Evolutionary conservation across 1,140 invertebrate species (phyloP), one percentile per base, ranked within the genome.

Genomic region (Solenopsis fugax): DNA sequence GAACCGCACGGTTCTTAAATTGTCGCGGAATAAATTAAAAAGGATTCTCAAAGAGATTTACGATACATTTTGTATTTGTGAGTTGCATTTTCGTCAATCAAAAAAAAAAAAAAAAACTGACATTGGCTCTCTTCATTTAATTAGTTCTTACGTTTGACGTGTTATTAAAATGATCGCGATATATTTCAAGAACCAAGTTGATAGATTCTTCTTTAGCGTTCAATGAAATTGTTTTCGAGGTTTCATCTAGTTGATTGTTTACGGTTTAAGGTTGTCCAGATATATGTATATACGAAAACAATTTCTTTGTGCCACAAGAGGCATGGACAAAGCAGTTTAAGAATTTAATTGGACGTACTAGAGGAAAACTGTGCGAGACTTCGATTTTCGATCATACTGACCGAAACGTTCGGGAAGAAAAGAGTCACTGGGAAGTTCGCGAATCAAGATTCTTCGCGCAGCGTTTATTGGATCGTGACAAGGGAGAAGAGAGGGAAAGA

Each of bases 401-500:
- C 41, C 64, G 87, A 80, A 77, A 62, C 52, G 58, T 58, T n/a
- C 67, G 6, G 54, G 2, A 65, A 76, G 72, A 58, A 75, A 52
- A 41, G 54, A 56, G 29, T 50, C 56, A 58, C 48, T 16, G 60
- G n/a, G 24, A 87, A 72, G 73, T 87, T 85, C 85, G 75, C 88
- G 86, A 80, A 73, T 78, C 81, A 90, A 86, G 89, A 90, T 90
- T 86, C 81, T 78, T 88, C 81, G 77, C 58, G 48, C 58, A 72
- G 86, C 89, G 65, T 90, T 90, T 90, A 90, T 90, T 90, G 89
- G 89, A 90, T 90, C 89, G 89, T 58, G 78, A 90, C 88, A 87
- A 90, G 80, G 65, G 50, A 78, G 21, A 75, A 67, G 48, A 45
- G 13, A 21, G 34, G 52, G n/a, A 81, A 24, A 58, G 80, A 76